A percentile compares a stretch with the other conserved stretches of the same genome.
These are phyloP conservation scores for Manis pentadactyla DNA, from an alignment of 2,797 vertebrate species.

Conservation along the genomic window DNA sequence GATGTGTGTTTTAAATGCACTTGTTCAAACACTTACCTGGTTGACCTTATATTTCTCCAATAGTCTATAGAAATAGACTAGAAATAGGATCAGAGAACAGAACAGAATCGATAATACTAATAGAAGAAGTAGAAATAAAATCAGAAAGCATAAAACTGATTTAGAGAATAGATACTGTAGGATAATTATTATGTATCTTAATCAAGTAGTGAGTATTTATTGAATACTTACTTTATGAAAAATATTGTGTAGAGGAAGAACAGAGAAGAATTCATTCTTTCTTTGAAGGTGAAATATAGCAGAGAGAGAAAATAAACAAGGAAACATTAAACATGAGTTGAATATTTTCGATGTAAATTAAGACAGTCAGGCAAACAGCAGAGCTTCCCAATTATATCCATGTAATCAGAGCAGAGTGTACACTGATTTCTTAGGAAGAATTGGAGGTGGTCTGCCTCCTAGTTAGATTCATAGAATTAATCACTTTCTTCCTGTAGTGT, in stretches of 20 bases:
- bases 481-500: conserved; percentile 39
- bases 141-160: conserved; percentile 8
- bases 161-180: neutral
- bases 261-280: neutral
- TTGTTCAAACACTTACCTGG: conserved; percentile 63
- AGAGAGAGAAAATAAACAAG: neutral
- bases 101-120: neutral
- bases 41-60: conserved; percentile 68
- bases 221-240: conserved; percentile 1
- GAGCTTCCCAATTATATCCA: conserved; percentile 22
- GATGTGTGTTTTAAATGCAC: conserved; percentile 56
- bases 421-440: conserved; percentile 23
- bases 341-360: conserved; percentile 48
- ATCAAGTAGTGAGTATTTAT: neutral
- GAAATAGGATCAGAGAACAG: neutral
- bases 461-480: conserved; percentile 54
- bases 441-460: neutral
- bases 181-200: neutral
- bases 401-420: conserved; percentile 47
- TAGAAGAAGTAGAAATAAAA: neutral
- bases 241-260: neutral
- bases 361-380: conserved; percentile 23
- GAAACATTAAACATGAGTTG: conserved; percentile 39
- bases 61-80: conserved; percentile 33
- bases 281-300: conserved; percentile 14